Evolutionary conservation across 2,888 invertebrate genomes (phyloP).

Genomic region (Agelastica alni): DNA sequence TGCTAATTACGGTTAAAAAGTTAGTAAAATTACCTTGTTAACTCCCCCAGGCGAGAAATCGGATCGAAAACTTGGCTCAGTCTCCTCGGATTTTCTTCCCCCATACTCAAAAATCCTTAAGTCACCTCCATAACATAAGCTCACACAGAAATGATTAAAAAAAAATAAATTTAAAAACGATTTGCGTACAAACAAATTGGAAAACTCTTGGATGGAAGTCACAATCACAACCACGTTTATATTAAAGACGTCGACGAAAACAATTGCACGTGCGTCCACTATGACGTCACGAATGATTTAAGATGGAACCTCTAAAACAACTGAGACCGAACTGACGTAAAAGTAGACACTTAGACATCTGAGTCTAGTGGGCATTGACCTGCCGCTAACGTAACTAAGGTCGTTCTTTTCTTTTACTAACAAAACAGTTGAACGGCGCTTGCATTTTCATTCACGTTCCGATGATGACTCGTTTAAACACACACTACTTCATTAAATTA

Average conservation of each 20-base stretch:
- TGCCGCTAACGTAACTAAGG: conserved; percentile 42
- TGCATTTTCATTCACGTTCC: conserved; percentile 21
- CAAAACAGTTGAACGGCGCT: conserved; percentile 27
- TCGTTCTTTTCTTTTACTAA: conserved; percentile 35
- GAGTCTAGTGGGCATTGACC: conserved; percentile 51
- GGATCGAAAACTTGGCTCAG: conserved; percentile 84
- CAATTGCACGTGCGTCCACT: conserved; percentile 23
- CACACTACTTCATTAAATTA: no score
- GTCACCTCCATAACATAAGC: conserved; percentile 39
- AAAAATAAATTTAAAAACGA: conserved; percentile 12
- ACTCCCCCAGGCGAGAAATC: conserved; percentile 73
- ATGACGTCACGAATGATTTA: conserved; percentile 20
- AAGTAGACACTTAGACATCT: conserved; percentile 28
- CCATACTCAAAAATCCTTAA: conserved; percentile 38
- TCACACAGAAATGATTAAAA: conserved; percentile 18
- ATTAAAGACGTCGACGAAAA: conserved; percentile 27
- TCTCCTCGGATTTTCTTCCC: conserved; percentile 61
- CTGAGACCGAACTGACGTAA: conserved; percentile 43
- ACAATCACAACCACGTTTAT: conserved; percentile 41
- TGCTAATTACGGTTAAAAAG: no score
- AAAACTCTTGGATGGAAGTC: conserved; percentile 38
- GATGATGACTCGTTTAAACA: conserved; percentile 10
- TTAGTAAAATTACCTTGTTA: conserved; percentile 56
- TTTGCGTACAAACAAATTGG: no score
- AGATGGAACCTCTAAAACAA: conserved; percentile 18